A percentile compares a stretch with the other conserved stretches of the same genome.
phyloP scores from a whole-genome alignment of 2,888 invertebrate species.

The Xestobium rufovillosum region DNA sequence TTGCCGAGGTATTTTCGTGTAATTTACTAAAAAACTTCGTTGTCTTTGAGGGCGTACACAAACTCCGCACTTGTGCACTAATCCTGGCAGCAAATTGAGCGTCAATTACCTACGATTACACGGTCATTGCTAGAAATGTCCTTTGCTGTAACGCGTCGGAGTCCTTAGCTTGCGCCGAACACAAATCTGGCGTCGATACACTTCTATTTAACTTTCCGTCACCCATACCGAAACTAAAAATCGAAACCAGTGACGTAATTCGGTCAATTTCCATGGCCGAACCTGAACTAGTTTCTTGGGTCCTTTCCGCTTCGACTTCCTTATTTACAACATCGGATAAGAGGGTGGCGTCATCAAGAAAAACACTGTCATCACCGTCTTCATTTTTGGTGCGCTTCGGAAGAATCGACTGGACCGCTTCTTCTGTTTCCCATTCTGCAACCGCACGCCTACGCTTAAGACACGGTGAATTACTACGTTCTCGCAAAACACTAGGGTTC shows the following conservation, averaged over 20 bases:
- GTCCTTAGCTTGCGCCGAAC: constrained; percentile 49
- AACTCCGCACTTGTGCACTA: too few species aligned
- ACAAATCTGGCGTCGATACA: constrained; percentile 48
- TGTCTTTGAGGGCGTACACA: too few species aligned
- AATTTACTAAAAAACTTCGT: too few species aligned
- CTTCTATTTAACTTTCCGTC: constrained; percentile 41
- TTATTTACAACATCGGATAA: constrained; percentile 39
- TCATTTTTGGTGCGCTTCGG: constrained; percentile 44
- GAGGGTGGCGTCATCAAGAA: constrained; percentile 42
- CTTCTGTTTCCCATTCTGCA: constrained; percentile 49
- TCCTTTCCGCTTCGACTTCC: constrained; percentile 13
- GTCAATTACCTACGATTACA: too few species aligned
- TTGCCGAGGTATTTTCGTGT: too few species aligned
- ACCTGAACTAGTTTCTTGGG: constrained; percentile 21
- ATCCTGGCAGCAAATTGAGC: too few species aligned
- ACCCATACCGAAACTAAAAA: constrained; percentile 49
- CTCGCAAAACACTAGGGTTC: constrained; percentile 36
- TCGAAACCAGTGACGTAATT: constrained; percentile 52
- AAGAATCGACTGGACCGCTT: constrained; percentile 48
- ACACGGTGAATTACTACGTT: constrained; percentile 34
- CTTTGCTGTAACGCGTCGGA: constrained; percentile 43
- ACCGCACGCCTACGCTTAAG: constrained; percentile 45
- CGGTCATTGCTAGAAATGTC: constrained; percentile 50
- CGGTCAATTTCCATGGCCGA: constrained; percentile 51
- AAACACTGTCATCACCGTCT: constrained; percentile 34